Base-by-base conservation (phyloP, 2,888 invertebrate genomes). In the Ctenicera cuprea region DNA sequence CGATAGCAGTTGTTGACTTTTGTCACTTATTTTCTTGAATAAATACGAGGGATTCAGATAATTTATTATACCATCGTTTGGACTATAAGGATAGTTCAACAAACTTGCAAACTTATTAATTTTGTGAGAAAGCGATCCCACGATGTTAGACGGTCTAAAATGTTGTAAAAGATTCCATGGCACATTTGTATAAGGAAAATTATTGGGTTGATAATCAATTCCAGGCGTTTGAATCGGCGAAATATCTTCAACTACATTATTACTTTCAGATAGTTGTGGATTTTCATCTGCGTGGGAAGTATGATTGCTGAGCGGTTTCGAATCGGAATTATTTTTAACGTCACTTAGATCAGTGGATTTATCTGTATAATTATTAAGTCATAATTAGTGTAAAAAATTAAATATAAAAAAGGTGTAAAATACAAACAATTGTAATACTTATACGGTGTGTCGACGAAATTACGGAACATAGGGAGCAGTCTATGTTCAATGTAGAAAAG, bases 21-120 rank as follows among this genome's bases (percentile, higher is more conserved):
- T 75, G 5, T 63, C 50, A 9, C 64, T 22, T 8, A 75, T 14
- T 52, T 66, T 67, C 50, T 71, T 54, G 38, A 50, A 69, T 20
- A 75, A 50, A 2, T 61, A 41, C 3, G 50, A 50, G 9, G 69
- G 75, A 22, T 45, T 22, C 14, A 59, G 16, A 0, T 16, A 22
- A 30, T 66, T 37, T 16, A 45, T n/a, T 16, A 61, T 18, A 0
- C 66, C 45, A 11, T 50, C 33, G 16, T 62, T 69, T 12, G 69
- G 69, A 12, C 61, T 59, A 14, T 38, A 26, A 0, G 59, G 43
- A 14, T 26, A 33, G 9, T 16, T 30, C 43, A 68, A 22, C 3
- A 57, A 48, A 2, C 1, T 41, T 5, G 68, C 4, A 45, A 63
- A 16, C 22, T 43, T 30, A 4, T 43, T 20, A n/a, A 64, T 45